Percentiles rank a stretch among this genome's conserved stretches.
Evolutionary conservation across 2,797 vertebrate genomes (phyloP).

Genomic region (Poeciliopsis paucimaculata): DNA sequence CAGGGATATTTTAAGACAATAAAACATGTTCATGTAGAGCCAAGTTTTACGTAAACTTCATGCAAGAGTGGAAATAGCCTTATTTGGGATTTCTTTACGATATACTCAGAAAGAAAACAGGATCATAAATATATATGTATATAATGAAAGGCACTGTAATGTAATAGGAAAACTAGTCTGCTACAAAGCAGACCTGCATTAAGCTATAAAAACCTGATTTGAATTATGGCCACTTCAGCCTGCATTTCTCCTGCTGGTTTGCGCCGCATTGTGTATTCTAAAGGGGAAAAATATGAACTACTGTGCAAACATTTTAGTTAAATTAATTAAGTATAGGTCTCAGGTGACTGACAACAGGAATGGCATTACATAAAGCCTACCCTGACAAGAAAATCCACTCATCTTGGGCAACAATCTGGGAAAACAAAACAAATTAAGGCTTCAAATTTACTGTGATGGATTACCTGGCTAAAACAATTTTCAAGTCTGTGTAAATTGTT

Average conservation of each 20-base stretch:
- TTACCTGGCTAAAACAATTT: conserved; percentile 56
- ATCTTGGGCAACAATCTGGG: conserved; percentile 37
- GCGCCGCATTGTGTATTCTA: conserved; percentile 11
- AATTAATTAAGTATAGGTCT: conserved; percentile 21
- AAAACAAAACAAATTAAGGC: conserved; percentile 81
- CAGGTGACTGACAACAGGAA: conserved; percentile 46
- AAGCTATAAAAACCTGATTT: not conserved
- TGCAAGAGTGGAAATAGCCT: conserved; percentile 20
- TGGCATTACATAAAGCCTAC: conserved; percentile 24
- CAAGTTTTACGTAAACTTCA: conserved; percentile 18
- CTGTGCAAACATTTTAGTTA: not conserved
- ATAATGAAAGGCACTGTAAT: not conserved
- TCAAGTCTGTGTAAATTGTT: conserved; percentile 56
- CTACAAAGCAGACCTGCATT: not conserved
- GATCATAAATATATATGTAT: conserved; percentile 9
- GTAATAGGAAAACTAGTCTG: not conserved
- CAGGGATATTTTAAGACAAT: conserved; percentile 3
- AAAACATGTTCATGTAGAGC: conserved; percentile 13
- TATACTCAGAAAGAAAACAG: not conserved
- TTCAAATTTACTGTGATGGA: conserved; percentile 58
- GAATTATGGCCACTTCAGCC: not conserved
- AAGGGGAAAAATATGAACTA: not conserved
- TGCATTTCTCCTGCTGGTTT: not conserved
- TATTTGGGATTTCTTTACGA: conserved; percentile 22
- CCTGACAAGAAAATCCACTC: conserved; percentile 46